Percentiles rank a stretch among this genome's conserved stretches.
Conservation (phyloP, 2,113 vertebrate genomes). For the Leucopsar rothschildi region DNA sequence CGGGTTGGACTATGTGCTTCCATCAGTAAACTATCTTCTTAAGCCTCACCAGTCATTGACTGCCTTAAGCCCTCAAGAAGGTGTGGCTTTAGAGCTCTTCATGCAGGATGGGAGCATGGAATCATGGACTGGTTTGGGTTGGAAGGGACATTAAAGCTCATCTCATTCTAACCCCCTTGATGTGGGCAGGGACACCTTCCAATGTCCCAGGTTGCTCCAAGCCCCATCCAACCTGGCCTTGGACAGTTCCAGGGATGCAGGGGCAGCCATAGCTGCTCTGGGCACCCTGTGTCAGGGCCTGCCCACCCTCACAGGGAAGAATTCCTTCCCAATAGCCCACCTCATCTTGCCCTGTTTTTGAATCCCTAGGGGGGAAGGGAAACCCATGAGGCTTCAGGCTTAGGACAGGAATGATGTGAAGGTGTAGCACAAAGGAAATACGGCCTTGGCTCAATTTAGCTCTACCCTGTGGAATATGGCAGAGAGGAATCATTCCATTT, state of each 20-base stretch:
- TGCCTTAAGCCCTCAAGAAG: not conserved
- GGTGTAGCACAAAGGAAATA: not conserved
- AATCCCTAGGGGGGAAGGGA: not conserved
- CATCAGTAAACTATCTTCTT: not conserved
- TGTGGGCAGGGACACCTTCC: not conserved
- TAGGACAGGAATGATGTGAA: not conserved
- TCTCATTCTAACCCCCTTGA: not conserved
- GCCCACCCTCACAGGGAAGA: no score
- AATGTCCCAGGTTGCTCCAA: rapidly evolving
- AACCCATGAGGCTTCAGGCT: not conserved
- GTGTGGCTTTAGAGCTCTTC: not conserved
- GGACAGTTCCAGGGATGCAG: not conserved
- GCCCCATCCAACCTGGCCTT: rapidly evolving
- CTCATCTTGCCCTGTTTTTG: not conserved
- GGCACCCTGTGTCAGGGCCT: no score
- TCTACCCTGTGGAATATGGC: rapidly evolving
- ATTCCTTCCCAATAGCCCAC: no score
- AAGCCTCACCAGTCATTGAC: not conserved
- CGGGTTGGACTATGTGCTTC: rapidly evolving
- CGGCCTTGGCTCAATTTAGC: rapidly evolving
- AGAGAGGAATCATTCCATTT: not conserved
- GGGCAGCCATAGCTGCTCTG: not conserved
- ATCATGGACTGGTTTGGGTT: not conserved
- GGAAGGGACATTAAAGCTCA: not conserved
- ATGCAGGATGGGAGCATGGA: not conserved